A percentile compares a stretch with the other conserved stretches of the same genome.
phyloP scores from a whole-genome alignment of 2,888 invertebrate genomes.

The Drosophila prostipennis region DNA sequence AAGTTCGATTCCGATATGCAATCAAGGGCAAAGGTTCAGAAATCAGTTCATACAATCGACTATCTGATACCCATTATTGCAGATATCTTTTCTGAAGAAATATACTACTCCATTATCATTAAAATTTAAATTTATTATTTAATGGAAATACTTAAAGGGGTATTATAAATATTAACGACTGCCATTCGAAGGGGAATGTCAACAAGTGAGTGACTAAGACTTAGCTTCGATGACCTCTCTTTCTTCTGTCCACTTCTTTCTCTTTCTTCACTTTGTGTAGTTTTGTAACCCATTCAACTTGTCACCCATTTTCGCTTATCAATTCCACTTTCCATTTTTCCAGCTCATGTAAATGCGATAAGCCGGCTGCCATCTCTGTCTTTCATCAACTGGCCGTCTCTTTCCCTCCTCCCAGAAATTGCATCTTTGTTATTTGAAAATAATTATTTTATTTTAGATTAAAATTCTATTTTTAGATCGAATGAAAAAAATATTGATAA shows the following conservation, averaged over 20 bases:
- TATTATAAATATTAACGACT: no score
- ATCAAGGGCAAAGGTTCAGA: slow-evolving; percentile 30
- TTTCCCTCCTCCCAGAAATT: no score
- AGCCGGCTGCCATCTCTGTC: slow-evolving; percentile 2
- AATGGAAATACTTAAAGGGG: no score
- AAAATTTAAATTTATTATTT: no score
- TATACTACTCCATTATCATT: no score
- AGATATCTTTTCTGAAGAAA: no score
- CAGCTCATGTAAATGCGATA: slow-evolving; percentile 8
- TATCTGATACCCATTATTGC: background rate
- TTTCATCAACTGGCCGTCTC: background rate
- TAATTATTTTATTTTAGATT: no score
- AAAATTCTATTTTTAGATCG: no score
- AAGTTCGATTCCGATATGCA: slow-evolving; percentile 20
- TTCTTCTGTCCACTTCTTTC: background rate
- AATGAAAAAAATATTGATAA: background rate
- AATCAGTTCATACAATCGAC: background rate
- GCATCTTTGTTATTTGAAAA: background rate
- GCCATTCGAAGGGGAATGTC: slow-evolving; percentile 1
- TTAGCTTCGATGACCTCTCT: slow-evolving; percentile 26
- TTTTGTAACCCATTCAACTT: slow-evolving; percentile 43
- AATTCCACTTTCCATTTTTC: slow-evolving; percentile 35
- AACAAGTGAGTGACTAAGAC: slow-evolving; percentile 1
- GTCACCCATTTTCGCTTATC: slow-evolving; percentile 44
- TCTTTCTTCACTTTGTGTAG: slow-evolving; percentile 8